phyloP scores from a whole-genome alignment of 2,113 vertebrate species.

The Elanus axillaris region DNA sequence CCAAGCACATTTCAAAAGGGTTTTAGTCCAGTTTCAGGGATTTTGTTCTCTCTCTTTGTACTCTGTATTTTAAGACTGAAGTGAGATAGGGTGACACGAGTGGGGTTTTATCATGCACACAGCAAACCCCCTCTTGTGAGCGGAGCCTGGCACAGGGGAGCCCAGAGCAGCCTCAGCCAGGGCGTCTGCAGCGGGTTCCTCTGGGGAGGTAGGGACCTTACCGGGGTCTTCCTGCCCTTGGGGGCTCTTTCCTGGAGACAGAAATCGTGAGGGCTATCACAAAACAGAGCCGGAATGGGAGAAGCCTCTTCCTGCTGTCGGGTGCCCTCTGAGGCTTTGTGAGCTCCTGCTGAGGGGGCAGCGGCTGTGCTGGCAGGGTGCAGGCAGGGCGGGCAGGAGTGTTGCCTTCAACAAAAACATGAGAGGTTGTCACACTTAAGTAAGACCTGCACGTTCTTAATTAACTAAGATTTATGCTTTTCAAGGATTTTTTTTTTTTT shows the following conservation, averaged over 20 bases:
- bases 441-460: background rate
- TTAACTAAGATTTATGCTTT: background rate
- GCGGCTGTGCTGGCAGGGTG: background rate
- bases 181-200: background rate
- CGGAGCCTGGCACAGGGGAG: background rate
- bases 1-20: background rate
- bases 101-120: background rate
- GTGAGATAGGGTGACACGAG: background rate
- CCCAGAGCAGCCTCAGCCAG: background rate
- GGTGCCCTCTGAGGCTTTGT: background rate
- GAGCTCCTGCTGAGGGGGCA: background rate
- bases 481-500: background rate
- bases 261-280: fast-evolving
- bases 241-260: background rate
- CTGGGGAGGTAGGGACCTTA: background rate
- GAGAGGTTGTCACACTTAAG: background rate
- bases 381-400: background rate
- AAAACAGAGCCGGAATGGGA: background rate
- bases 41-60: background rate
- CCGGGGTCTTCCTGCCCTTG: background rate
- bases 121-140: fast-evolving
- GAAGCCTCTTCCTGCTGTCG: background rate
- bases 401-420: background rate
- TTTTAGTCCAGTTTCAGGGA: background rate
- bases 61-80: background rate